Conservation (phyloP, 2,797 vertebrate species). For the Chaunax sp. region DNA sequence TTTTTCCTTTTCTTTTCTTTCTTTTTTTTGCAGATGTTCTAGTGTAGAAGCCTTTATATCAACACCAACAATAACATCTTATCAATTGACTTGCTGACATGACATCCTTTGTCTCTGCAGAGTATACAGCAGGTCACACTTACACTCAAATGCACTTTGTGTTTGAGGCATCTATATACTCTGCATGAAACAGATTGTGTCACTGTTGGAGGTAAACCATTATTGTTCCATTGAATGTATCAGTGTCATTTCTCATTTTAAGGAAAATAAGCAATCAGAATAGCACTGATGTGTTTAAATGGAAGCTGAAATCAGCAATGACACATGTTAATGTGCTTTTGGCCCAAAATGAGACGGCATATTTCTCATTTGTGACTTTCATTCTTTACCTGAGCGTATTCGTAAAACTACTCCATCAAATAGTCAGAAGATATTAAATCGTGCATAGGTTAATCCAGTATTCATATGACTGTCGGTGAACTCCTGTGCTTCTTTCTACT, state of each 20-base stretch:
- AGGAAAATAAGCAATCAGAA: conserved; percentile 3
- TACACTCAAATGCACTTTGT: background rate
- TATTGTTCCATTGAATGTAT: background rate
- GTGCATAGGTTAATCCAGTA: conserved; percentile 20
- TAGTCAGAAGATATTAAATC: conserved; percentile 15
- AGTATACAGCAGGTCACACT: background rate
- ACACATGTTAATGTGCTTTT: background rate
- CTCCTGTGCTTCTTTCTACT: conserved; percentile 13
- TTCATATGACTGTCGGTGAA: conserved; percentile 24
- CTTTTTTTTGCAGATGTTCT: background rate
- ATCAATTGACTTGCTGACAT: too few species aligned
- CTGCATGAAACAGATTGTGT: conserved; percentile 11
- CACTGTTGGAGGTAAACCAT: conserved; percentile 6
- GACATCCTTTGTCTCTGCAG: conserved; percentile 1
- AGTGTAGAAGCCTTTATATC: background rate
- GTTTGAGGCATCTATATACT: background rate
- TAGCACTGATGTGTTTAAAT: background rate
- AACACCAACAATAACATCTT: background rate
- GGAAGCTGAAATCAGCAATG: conserved; percentile 3
- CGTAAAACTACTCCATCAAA: conserved; percentile 22
- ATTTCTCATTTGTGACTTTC: conserved; percentile 15
- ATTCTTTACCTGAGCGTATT: background rate
- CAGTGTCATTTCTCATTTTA: conserved; percentile 1
- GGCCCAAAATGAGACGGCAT: background rate
- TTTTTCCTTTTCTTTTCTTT: conserved; percentile 1